Conservation (phyloP, 2,888 invertebrate genomes). For the Xestia c-nigrum region DNA sequence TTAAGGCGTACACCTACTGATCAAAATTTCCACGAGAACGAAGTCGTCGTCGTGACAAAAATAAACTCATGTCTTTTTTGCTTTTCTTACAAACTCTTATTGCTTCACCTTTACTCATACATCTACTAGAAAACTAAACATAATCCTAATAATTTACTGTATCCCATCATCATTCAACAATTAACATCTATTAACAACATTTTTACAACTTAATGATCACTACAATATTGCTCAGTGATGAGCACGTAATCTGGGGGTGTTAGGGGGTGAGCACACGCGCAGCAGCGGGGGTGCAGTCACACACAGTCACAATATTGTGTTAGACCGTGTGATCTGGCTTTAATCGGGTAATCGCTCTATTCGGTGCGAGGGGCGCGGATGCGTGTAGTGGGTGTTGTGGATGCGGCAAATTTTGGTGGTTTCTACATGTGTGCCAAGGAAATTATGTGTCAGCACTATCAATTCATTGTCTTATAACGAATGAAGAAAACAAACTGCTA, state of each 20-base stretch:
- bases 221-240: slow-evolving; percentile 49
- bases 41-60: too few species aligned
- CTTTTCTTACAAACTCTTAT: too few species aligned
- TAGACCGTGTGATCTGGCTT: slow-evolving; percentile 59
- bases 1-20: too few species aligned
- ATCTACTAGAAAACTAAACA: not conserved
- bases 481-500: too few species aligned
- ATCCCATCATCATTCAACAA: not conserved
- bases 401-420: slow-evolving; percentile 26
- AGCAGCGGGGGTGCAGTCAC: slow-evolving; percentile 48
- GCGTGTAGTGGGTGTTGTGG: not conserved
- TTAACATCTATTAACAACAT: slow-evolving; percentile 39
- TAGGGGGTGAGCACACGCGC: slow-evolving; percentile 65
- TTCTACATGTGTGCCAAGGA: too few species aligned
- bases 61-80: too few species aligned
- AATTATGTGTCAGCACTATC: too few species aligned
- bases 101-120: too few species aligned
- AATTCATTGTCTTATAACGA: too few species aligned
- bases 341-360: slow-evolving; percentile 56
- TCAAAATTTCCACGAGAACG: too few species aligned
- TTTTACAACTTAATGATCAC: slow-evolving; percentile 34
- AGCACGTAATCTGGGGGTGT: slow-evolving; percentile 38
- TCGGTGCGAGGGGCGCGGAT: slow-evolving; percentile 14
- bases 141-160: not conserved
- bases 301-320: slow-evolving; percentile 68